Conservation (phyloP, 1,140 invertebrate species). For the Panagrolaimus sp. region DNA sequence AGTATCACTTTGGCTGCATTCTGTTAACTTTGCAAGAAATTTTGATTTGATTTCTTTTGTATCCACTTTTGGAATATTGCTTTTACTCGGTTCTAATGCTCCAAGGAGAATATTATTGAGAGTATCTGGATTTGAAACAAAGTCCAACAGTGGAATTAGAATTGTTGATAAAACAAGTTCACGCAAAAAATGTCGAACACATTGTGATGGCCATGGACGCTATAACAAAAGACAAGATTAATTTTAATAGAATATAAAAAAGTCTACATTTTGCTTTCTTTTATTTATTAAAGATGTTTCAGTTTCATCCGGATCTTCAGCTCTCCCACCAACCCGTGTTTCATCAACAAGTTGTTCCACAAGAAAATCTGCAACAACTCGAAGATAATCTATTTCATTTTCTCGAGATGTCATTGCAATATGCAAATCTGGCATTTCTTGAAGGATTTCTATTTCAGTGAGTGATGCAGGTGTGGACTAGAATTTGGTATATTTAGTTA, state of each 20-base stretch:
- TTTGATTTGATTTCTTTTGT: constrained; percentile 19
- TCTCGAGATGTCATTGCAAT: constrained; percentile 32
- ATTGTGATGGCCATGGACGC: constrained; percentile 37
- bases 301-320: constrained; percentile 22
- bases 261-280: neutral
- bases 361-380: constrained; percentile 34
- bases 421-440: constrained; percentile 26
- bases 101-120: constrained; percentile 32
- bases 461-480: constrained; percentile 6
- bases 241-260: too few relatives aligned
- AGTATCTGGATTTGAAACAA: constrained; percentile 40
- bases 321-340: constrained; percentile 29
- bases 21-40: constrained; percentile 29
- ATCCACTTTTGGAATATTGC: neutral
- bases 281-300: constrained; percentile 17
- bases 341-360: constrained; percentile 32
- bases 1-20: constrained; percentile 24
- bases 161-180: constrained; percentile 36
- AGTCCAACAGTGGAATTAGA: constrained; percentile 31
- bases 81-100: constrained; percentile 15
- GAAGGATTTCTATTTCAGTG: constrained; percentile 23
- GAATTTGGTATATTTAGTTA: constrained; percentile 1
- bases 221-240: too few relatives aligned
- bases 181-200: constrained; percentile 43
- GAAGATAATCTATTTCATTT: constrained; percentile 33